Evolutionary conservation across 2,888 invertebrate species (phyloP).

Genomic region (Agriotes lineatus): DNA sequence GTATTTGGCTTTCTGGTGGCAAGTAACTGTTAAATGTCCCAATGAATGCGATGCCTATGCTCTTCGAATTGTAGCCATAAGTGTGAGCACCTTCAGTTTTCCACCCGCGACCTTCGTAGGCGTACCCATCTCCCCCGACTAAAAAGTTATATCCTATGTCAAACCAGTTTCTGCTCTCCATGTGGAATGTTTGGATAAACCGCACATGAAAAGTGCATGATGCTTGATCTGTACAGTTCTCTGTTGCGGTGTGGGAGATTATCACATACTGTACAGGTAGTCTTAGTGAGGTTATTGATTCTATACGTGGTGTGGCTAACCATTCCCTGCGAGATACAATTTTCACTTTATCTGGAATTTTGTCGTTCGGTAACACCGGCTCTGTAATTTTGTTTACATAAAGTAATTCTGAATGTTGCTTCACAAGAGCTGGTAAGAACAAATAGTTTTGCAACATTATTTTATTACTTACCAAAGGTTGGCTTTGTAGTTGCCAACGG

Average conservation of each 20-base stretch:
- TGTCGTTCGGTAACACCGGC: too few relatives aligned
- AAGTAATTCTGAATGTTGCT: too few relatives aligned
- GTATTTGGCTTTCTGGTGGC: conserved; percentile 70
- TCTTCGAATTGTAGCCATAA: conserved; percentile 74
- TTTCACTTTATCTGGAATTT: too few relatives aligned
- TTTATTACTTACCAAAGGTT: too few relatives aligned
- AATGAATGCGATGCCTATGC: conserved; percentile 80
- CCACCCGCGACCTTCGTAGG: conserved; percentile 85
- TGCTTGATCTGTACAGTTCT: conserved; percentile 70
- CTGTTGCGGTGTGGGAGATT: conserved; percentile 76
- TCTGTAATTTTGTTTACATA: too few relatives aligned
- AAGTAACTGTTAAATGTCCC: conserved; percentile 74
- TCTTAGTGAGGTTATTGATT: conserved; percentile 55
- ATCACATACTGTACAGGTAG: conserved; percentile 71
- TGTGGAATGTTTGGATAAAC: conserved; percentile 76
- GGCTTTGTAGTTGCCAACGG: too few relatives aligned
- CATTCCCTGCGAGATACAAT: conserved; percentile 73
- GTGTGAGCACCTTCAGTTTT: conserved; percentile 79
- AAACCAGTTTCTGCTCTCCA: conserved; percentile 73
- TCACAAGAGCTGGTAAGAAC: too few relatives aligned
- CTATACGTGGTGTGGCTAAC: conserved; percentile 73
- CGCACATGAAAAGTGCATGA: conserved; percentile 73
- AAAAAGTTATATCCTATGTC: conserved; percentile 85
- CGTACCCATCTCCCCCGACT: conserved; percentile 82
- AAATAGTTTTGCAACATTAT: too few relatives aligned